Base-by-base conservation (phyloP, 2,113 vertebrate genomes). In the Mobula hypostoma region DNA sequence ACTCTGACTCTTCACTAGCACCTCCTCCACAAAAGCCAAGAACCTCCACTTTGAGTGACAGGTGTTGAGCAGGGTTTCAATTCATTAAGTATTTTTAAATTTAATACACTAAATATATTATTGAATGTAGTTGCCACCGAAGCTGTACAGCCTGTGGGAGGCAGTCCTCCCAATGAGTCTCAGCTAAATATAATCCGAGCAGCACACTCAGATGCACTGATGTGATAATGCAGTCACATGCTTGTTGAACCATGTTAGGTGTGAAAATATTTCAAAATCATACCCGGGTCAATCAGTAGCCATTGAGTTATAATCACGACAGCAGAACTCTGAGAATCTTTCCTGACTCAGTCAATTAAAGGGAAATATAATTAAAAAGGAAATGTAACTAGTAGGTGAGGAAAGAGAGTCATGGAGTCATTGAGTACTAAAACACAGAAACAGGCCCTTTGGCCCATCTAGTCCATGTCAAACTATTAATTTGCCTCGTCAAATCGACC, bases 191-290 rank as follows among this genome's bases (percentile, higher is more conserved):
- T 32, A 66, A 15, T 32, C 29, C 15, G 14, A 32, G 85, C 3
- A n/a, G 29, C 66, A 27, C 85, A 90, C 61, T 32, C 61, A 90
- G 24, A 66, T 90, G 85, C 32, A 17, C n/a, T 90, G 85, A 85
- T 85, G 82, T 85, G 82, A 66, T 90, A 90, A 90, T 93, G 68
- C 5, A 74, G 74, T 93, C 91, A 72, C 91, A 93, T 56, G 91
- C 40, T 93, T 74, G 24, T 56, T 93, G 91, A 56, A 56, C 91
- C 68, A 72, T 72, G 91, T 48, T 74, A 48, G 21, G 91, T 74
- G 91, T 29, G 68, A 74, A 93, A 74, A 40, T 72, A 40, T 74
- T 93, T 93, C 91, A 93, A 74, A 93, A 74, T 29, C 24, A 7
- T 74, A 40, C 21, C 40, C 70, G 24, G 32, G 70, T 74, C 91